Evolutionary conservation across 2,113 vertebrate genomes (phyloP).

Genomic region (Argyrosomus japonicus): DNA sequence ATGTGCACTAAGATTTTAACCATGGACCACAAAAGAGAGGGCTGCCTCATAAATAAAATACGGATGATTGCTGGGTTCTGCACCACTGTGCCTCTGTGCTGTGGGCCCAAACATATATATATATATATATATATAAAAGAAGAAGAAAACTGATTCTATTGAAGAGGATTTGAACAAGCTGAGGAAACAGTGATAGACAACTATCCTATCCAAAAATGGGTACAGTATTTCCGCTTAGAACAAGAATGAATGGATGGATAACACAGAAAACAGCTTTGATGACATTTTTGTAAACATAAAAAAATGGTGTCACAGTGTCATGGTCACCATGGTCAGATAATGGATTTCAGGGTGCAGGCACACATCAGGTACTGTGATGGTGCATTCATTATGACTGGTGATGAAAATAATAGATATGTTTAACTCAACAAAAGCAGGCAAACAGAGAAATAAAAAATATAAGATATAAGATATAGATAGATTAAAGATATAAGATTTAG

Average conservation of each 20-base stretch:
- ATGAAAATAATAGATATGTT: slow-evolving; percentile 18
- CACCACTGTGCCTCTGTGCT: too few species aligned
- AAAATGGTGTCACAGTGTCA: slow-evolving; percentile 37
- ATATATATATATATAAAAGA: too few species aligned
- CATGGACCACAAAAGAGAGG: too few species aligned
- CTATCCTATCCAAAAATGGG: neutral
- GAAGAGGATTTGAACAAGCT: neutral
- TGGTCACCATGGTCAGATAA: slow-evolving; percentile 7
- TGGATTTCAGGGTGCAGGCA: slow-evolving; percentile 24
- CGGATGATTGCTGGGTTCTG: too few species aligned
- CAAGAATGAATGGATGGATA: neutral
- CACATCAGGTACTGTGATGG: slow-evolving; percentile 1
- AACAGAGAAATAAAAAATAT: neutral
- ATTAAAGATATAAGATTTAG: too few species aligned
- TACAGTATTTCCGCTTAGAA: neutral
- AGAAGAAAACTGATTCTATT: neutral
- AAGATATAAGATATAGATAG: neutral
- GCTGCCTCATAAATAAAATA: too few species aligned
- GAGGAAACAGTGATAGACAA: neutral
- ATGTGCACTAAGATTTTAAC: too few species aligned
- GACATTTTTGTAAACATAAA: slow-evolving; percentile 49
- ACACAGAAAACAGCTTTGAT: slow-evolving; percentile 39
- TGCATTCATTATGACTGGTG: neutral
- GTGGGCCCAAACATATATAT: too few species aligned
- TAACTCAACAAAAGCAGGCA: neutral